Conservation (phyloP, 2,797 vertebrate genomes). For the Telmatherina bonti region DNA sequence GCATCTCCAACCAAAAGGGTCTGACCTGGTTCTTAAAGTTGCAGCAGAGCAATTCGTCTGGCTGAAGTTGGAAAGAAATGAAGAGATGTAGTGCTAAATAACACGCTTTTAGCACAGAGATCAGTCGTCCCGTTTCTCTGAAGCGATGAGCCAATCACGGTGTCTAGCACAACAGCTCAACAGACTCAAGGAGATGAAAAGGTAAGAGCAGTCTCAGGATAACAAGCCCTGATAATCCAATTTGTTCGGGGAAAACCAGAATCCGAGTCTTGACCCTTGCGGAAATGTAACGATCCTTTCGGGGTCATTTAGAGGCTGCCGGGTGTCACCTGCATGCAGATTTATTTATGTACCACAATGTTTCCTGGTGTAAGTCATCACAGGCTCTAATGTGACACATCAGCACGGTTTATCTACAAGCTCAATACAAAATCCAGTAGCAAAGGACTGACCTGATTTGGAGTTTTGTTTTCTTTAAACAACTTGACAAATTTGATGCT, state of each 20-base stretch:
- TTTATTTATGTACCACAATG: not conserved
- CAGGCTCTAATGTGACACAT: no score
- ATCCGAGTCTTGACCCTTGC: not conserved
- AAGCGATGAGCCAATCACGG: slow-evolving; percentile 2
- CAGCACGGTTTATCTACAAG: no score
- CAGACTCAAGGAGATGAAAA: not conserved
- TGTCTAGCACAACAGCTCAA: not conserved
- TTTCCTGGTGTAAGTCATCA: no score
- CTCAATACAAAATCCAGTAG: no score
- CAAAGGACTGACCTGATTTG: no score
- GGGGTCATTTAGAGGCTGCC: not conserved
- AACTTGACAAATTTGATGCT: no score
- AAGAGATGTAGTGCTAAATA: not conserved
- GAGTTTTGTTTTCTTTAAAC: no score
- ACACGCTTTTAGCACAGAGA: not conserved
- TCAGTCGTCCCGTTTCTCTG: not conserved
- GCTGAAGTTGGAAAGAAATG: not conserved
- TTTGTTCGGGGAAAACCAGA: not conserved
- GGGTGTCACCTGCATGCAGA: not conserved
- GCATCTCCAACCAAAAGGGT: not conserved
- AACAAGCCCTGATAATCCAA: not conserved
- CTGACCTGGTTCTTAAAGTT: not conserved
- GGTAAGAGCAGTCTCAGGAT: not conserved
- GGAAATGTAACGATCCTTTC: not conserved
- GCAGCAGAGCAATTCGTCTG: slow-evolving; percentile 6